These are phyloP conservation scores for Ctenoplectra terminalis DNA, from an alignment of 1,140 invertebrate genomes.

Conservation along the genomic window DNA sequence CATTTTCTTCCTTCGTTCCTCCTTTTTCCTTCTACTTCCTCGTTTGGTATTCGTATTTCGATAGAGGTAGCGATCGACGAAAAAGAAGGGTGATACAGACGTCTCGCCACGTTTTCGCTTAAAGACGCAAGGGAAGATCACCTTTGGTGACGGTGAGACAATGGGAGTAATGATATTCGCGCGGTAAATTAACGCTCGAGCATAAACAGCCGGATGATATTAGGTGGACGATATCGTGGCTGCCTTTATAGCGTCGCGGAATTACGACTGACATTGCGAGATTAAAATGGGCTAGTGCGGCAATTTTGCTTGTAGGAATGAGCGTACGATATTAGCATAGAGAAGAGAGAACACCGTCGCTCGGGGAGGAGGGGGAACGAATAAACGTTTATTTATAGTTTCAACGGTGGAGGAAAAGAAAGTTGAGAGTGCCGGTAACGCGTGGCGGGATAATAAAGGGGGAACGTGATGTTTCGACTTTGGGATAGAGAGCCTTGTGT, in stretches of 20 bases:
- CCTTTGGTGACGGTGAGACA: background rate
- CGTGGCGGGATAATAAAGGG: background rate
- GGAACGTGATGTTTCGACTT: background rate
- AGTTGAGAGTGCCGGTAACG: background rate
- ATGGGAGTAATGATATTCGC: conserved; percentile 43
- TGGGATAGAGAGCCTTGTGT: no score
- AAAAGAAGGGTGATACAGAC: background rate
- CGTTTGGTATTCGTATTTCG: background rate
- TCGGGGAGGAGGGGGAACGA: no score
- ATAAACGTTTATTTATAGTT: conserved; percentile 53
- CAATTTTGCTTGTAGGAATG: conserved; percentile 52
- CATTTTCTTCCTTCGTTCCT: no score
- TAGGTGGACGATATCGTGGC: conserved; percentile 43
- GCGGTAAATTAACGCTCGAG: conserved; percentile 42
- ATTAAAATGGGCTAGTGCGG: conserved; percentile 54
- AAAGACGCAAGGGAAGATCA: background rate
- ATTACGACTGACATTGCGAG: conserved; percentile 55
- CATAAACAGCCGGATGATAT: conserved; percentile 51
- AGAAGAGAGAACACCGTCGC: conserved; percentile 14
- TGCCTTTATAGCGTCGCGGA: conserved; percentile 51
- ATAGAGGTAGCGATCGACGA: conserved; percentile 7
- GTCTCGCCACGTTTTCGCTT: background rate
- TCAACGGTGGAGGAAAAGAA: conserved; percentile 6
- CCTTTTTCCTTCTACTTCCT: background rate
- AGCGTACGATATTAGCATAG: conserved; percentile 50